Conservation (phyloP, 2,888 invertebrate species). For the Cyrtodaria siliqua region DNA sequence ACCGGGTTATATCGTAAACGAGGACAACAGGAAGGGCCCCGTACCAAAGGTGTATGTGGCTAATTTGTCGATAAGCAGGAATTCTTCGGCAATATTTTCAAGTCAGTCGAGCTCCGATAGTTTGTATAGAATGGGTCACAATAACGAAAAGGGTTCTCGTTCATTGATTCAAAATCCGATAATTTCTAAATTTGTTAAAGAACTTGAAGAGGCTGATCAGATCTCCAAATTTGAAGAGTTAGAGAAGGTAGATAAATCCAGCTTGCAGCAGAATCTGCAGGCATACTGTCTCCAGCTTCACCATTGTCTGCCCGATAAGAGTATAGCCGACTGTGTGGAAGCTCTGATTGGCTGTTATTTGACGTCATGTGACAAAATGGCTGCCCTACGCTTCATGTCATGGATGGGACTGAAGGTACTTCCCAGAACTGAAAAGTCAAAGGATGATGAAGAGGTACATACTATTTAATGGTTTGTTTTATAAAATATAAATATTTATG, state of each 20-base stretch:
- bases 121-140: neutral
- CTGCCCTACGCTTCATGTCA: constrained; percentile 98
- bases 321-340: constrained; percentile 99
- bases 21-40: constrained; percentile 82
- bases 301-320: constrained; percentile 99
- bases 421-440: constrained; percentile 53
- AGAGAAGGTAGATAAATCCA: constrained; percentile 52
- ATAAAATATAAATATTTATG: too few species aligned
- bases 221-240: constrained; percentile 73
- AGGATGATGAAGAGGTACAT: constrained; percentile 18
- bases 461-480: too few species aligned
- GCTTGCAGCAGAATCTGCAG: constrained; percentile 62
- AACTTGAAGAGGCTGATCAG: constrained; percentile 73
- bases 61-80: constrained; percentile 14
- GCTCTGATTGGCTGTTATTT: constrained; percentile 95
- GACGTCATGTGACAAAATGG: constrained; percentile 96
- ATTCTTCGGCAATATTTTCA: constrained; percentile 29
- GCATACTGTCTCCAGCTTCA: constrained; percentile 92
- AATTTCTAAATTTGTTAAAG: constrained; percentile 40
- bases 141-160: neutral
- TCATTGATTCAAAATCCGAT: neutral
- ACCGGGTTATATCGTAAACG: constrained; percentile 93
- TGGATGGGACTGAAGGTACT: constrained; percentile 94
- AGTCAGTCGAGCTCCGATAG: constrained; percentile 10
- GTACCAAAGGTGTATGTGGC: constrained; percentile 79